phyloP scores from a whole-genome alignment of 2,113 vertebrate species.

The Tauraco erythrolophus region DNA sequence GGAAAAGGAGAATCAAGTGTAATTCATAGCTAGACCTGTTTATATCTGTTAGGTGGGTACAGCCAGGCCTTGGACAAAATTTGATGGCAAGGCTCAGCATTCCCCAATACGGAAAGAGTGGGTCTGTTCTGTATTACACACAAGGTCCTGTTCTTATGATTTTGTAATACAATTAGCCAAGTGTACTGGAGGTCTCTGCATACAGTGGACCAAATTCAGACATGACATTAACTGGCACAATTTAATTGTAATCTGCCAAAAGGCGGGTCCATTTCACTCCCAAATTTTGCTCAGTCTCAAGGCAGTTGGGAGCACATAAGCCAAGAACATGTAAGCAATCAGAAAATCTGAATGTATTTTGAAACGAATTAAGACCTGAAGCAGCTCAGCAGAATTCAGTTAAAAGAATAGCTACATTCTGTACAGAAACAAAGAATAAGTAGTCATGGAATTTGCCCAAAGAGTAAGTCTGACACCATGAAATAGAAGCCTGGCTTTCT shows the following conservation, averaged over 20 bases:
- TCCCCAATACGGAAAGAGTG: background rate
- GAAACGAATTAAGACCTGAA: background rate
- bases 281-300: background rate
- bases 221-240: background rate
- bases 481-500: background rate
- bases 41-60: background rate
- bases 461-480: background rate
- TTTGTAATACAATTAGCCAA: background rate
- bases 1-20: background rate
- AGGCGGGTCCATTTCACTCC: background rate
- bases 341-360: background rate
- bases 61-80: background rate
- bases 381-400: background rate
- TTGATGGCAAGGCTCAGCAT: background rate
- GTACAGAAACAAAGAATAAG: background rate
- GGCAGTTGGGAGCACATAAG: rapidly evolving
- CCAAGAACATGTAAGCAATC: background rate
- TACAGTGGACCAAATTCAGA: background rate
- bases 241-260: background rate
- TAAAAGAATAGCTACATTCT: background rate
- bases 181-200: background rate
- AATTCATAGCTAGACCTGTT: background rate
- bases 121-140: background rate
- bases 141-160: background rate
- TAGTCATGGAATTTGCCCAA: background rate